phyloP scores from a whole-genome alignment of 2,888 invertebrate species.

The Rotaria macrura region DNA sequence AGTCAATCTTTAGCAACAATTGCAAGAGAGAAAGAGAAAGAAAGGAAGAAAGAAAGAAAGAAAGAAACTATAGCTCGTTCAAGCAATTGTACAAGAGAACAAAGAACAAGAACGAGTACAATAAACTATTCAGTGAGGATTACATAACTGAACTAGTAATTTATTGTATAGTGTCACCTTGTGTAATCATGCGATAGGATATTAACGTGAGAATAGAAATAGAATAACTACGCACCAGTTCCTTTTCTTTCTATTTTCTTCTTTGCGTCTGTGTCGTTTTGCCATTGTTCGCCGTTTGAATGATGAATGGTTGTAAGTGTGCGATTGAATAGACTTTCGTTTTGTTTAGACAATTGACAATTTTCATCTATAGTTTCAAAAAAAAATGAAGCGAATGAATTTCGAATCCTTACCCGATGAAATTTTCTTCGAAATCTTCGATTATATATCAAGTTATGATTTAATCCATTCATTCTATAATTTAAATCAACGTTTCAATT shows the following conservation, averaged over 20 bases:
- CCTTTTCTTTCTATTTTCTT: not conserved
- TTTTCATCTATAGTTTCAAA: not conserved
- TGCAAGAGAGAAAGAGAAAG: too few species aligned
- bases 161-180: not conserved
- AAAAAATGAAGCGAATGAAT: not conserved
- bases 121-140: not conserved
- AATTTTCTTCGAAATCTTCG: not conserved
- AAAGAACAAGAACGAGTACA: not conserved
- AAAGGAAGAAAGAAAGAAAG: too few species aligned
- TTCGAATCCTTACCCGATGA: not conserved
- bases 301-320: too few species aligned
- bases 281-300: not conserved
- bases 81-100: not conserved
- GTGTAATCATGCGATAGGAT: not conserved
- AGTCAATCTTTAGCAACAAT: not conserved
- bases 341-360: not conserved
- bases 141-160: not conserved
- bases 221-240: not conserved
- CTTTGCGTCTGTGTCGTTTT: not conserved
- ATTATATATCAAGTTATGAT: not conserved
- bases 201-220: not conserved
- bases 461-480: not conserved
- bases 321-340: not conserved
- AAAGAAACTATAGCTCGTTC: not conserved
- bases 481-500: not conserved